A percentile compares a stretch with the other conserved stretches of the same genome.
Conservation (phyloP, 2,888 invertebrate genomes). For the Spodoptera littoralis region DNA sequence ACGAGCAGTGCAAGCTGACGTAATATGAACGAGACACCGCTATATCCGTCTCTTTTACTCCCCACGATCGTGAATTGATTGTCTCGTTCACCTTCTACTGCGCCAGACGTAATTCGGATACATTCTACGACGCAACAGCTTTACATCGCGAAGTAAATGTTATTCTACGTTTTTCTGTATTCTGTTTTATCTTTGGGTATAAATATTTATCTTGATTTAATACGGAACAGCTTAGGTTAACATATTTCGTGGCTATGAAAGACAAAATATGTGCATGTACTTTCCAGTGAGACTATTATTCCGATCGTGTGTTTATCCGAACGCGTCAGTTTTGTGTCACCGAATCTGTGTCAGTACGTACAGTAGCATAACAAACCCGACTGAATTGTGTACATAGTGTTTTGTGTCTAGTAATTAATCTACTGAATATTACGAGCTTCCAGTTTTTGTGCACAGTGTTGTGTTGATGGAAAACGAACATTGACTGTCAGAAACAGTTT, state of each 20-base stretch:
- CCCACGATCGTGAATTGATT: not conserved
- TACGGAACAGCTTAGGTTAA: too few species aligned
- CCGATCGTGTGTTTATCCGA: constrained; percentile 17
- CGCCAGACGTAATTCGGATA: constrained; percentile 20
- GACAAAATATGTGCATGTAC: too few species aligned
- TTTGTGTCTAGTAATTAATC: not conserved
- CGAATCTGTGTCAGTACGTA: constrained; percentile 20
- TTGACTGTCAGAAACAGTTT: too few species aligned
- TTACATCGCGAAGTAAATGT: too few species aligned
- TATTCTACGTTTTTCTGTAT: too few species aligned
- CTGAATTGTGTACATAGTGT: too few species aligned
- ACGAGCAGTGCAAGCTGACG: constrained; percentile 7
- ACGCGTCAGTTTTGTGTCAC: not conserved
- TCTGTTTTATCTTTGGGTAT: too few species aligned
- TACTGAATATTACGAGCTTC: not conserved
- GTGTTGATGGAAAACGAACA: not conserved
- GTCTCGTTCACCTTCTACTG: not conserved
- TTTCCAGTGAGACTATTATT: too few species aligned
- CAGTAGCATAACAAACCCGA: not conserved
- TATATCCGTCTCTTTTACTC: constrained; percentile 11
- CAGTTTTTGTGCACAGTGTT: not conserved
- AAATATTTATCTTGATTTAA: too few species aligned
- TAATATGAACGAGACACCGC: not conserved
- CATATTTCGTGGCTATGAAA: too few species aligned
- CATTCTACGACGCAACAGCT: not conserved